phyloP scores from a whole-genome alignment of 2,888 invertebrate species.

The Amphimallon solstitiale region DNA sequence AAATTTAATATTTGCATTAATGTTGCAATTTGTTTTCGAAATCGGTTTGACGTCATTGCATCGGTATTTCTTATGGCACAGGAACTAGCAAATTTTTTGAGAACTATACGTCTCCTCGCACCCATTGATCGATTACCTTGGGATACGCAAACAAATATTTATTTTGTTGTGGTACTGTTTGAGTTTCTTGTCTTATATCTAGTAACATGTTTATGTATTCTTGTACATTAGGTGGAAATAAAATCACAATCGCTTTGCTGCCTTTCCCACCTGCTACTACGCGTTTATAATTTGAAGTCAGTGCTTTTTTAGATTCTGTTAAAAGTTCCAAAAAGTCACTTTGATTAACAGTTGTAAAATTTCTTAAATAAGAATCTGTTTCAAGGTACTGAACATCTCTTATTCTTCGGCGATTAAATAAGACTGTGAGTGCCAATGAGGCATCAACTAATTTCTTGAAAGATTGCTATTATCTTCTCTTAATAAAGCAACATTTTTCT shows the following conservation, averaged over 20 bases:
- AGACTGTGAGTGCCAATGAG: constrained; percentile 37
- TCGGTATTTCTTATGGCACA: too few species aligned
- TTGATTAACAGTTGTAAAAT: constrained; percentile 39
- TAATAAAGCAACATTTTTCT: constrained; percentile 23
- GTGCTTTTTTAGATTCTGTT: constrained; percentile 43
- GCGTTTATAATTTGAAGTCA: constrained; percentile 48
- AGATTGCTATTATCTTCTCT: constrained; percentile 12
- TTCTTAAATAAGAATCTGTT: constrained; percentile 41
- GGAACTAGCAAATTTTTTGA: too few species aligned
- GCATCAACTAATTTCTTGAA: constrained; percentile 30
- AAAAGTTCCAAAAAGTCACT: constrained; percentile 45
- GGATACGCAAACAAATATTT: constrained; percentile 41
- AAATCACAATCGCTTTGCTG: constrained; percentile 42
- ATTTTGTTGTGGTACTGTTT: constrained; percentile 35
- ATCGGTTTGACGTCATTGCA: too few species aligned
- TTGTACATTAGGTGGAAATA: constrained; percentile 36
- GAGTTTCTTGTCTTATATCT: constrained; percentile 26
- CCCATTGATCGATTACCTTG: too few species aligned
- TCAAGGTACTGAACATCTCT: constrained; percentile 44
- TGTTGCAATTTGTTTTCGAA: too few species aligned
- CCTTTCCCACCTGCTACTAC: constrained; percentile 50
- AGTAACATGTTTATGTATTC: constrained; percentile 26
- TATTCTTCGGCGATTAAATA: constrained; percentile 43
- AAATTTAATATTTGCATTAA: too few species aligned
- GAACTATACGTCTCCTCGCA: too few species aligned